These are phyloP conservation scores for Meriones unguiculatus DNA, from an alignment of 2,113 vertebrate genomes.

Conservation along the genomic window DNA sequence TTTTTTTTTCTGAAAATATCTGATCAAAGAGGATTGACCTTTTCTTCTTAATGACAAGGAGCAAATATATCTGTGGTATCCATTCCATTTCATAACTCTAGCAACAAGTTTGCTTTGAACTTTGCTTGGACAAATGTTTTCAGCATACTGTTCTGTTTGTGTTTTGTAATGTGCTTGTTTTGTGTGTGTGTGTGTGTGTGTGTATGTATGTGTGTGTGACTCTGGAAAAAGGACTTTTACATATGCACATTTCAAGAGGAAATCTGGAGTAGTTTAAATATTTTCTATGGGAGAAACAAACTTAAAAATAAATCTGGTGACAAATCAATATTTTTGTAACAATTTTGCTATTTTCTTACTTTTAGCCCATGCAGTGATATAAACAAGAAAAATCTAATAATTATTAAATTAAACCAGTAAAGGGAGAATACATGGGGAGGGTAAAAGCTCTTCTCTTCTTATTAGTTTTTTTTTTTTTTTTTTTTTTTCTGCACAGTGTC, in stretches of 20 bases:
- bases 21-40: slow-evolving; percentile 63
- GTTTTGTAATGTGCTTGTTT: background rate
- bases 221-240: background rate
- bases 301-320: background rate
- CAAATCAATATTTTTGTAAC: background rate
- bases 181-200: background rate
- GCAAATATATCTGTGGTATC: slow-evolving; percentile 69
- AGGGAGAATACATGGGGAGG: background rate
- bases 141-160: background rate
- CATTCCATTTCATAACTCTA: slow-evolving; percentile 64
- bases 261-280: background rate
- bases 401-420: slow-evolving; percentile 40
- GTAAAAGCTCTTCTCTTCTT: background rate
- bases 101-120: background rate
- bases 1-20: slow-evolving; percentile 76
- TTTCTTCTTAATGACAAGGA: slow-evolving; percentile 57
- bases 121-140: slow-evolving; percentile 51
- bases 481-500: background rate
- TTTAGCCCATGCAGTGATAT: background rate
- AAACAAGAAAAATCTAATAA: background rate
- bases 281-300: background rate
- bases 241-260: background rate
- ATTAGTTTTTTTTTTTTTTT: background rate
- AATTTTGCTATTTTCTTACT: background rate
- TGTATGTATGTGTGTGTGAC: background rate